Percentiles rank a stretch among this genome's conserved stretches.
Evolutionary conservation across 2,797 vertebrate genomes (phyloP).

Genomic region (Melanotaenia nigrans): DNA sequence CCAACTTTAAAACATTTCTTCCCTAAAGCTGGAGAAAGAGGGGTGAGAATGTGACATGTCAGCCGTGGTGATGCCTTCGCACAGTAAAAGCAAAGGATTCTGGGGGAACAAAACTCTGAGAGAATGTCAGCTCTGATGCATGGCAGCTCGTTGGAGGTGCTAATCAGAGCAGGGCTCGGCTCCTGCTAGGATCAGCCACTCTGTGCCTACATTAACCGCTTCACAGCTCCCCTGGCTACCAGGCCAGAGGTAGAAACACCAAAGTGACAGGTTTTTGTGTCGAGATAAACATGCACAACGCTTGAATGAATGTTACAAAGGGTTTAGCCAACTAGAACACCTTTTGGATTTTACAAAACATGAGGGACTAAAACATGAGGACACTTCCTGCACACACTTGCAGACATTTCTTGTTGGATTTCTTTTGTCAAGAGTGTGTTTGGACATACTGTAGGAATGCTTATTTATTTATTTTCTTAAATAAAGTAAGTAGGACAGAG

Average conservation of each 20-base stretch:
- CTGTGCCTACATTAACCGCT: conserved; percentile 76
- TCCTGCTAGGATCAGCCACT: conserved; percentile 77
- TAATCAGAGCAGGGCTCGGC: conserved; percentile 89
- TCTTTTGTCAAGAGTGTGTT: background rate
- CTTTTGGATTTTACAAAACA: conserved; percentile 70
- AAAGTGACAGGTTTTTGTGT: conserved; percentile 75
- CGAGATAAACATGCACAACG: conserved; percentile 76
- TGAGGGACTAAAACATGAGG: conserved; percentile 62
- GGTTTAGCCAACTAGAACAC: conserved; percentile 75
- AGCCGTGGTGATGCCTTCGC: conserved; percentile 86
- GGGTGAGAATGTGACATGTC: conserved; percentile 86
- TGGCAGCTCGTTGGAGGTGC: conserved; percentile 90
- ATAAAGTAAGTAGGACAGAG: background rate
- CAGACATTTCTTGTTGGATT: conserved; percentile 54
- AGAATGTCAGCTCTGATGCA: conserved; percentile 94
- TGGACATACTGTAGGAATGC: background rate
- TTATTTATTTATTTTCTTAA: background rate
- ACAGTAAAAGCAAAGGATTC: conserved; percentile 85
- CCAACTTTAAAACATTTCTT: conserved; percentile 77
- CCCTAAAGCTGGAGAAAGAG: conserved; percentile 74
- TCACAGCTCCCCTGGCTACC: conserved; percentile 70
- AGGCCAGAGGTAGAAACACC: conserved; percentile 65
- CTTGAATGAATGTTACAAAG: conserved; percentile 73
- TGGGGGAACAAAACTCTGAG: conserved; percentile 92
- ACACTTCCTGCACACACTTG: conserved; percentile 37